phyloP scores from a whole-genome alignment of 2,113 vertebrate species.

The Pheucticus melanocephalus region DNA sequence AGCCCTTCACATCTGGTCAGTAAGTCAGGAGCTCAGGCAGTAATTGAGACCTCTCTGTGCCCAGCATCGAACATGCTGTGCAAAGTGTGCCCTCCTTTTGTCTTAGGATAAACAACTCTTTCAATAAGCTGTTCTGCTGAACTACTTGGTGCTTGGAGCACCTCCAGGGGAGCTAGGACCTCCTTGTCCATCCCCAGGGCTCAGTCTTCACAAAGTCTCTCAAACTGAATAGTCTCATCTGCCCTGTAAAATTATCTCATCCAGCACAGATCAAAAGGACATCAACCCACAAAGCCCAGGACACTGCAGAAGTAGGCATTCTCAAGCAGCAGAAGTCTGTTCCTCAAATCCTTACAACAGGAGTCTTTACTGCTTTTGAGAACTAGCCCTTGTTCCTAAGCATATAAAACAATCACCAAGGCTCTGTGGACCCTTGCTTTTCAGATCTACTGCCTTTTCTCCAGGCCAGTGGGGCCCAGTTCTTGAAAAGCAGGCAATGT shows the following conservation, averaged over 20 bases:
- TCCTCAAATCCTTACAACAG: background rate
- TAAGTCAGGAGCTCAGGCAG: background rate
- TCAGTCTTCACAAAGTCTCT: background rate
- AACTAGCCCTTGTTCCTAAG: background rate
- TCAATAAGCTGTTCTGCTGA: background rate
- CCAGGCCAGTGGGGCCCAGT: background rate
- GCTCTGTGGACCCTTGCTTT: background rate
- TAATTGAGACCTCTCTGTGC: background rate
- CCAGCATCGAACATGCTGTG: rapidly evolving
- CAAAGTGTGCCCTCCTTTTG: background rate
- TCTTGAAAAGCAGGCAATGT: background rate
- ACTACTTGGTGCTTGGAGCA: background rate
- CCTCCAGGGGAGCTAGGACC: background rate
- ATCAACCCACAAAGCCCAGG: background rate
- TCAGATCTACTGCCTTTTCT: background rate
- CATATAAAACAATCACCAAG: background rate
- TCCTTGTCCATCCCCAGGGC: background rate
- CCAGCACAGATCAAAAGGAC: background rate
- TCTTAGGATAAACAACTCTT: background rate
- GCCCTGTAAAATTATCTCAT: background rate
- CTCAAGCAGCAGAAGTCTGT: background rate
- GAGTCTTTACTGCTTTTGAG: background rate
- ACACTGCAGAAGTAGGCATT: background rate
- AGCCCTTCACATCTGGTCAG: background rate
- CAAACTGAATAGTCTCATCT: background rate